phyloP scores from a whole-genome alignment of 2,797 vertebrate genomes.

The Sardinella longiceps region DNA sequence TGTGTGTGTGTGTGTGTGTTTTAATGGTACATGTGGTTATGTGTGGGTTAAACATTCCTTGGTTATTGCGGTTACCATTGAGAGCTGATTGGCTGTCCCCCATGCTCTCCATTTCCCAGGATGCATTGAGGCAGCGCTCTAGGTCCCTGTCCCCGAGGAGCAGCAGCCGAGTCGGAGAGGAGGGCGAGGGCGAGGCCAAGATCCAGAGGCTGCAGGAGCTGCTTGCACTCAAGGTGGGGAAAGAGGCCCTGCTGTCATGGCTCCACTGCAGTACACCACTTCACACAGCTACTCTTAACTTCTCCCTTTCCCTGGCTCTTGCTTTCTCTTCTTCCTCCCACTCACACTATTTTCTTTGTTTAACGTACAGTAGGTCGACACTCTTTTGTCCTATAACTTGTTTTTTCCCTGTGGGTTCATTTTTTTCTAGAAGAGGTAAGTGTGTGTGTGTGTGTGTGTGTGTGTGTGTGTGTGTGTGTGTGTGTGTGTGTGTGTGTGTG shows the following conservation, averaged over 20 bases:
- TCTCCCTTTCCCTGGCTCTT: neutral
- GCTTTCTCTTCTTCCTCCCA: conserved; percentile 22
- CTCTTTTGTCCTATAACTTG: neutral
- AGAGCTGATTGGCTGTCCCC: conserved; percentile 11
- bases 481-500: neutral
- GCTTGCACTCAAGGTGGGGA: conserved; percentile 85
- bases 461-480: neutral
- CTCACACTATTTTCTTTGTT: neutral
- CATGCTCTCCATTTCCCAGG: conserved; percentile 71
- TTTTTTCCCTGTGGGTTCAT: neutral
- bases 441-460: too few species aligned
- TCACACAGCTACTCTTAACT: too few species aligned
- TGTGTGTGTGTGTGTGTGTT: conserved; percentile 7
- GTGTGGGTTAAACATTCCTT: neutral
- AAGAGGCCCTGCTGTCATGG: neutral
- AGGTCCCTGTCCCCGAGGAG: conserved; percentile 91
- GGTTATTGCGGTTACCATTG: conserved; percentile 24
- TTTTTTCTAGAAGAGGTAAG: neutral
- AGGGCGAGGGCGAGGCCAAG: conserved; percentile 67
- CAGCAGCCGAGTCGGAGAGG: conserved; percentile 55
- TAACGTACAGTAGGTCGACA: too few species aligned
- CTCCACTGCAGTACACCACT: conserved; percentile 18
- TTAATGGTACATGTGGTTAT: neutral
- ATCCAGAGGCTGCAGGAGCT: conserved; percentile 86
- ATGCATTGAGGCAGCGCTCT: conserved; percentile 88